Base-by-base conservation (phyloP, 1,140 invertebrate genomes). In the Halotydeus destructor region DNA sequence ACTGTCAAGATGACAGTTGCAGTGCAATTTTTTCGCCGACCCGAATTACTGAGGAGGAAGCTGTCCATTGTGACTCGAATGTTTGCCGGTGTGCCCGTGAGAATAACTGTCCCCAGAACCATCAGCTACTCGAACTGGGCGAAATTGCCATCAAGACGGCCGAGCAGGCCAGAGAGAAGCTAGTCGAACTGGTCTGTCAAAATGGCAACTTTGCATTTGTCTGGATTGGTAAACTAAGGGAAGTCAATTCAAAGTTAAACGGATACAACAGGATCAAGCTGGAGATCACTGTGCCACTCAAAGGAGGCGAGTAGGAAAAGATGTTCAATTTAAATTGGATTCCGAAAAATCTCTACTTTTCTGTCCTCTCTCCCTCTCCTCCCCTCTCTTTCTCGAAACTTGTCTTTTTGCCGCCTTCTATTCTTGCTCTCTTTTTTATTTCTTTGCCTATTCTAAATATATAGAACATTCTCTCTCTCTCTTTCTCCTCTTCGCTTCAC, bases 121-220 rank as follows among this genome's bases (percentile, higher is more conserved):
- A 40, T 6, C 23, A 40, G 21, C 28, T 45, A 3, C 9, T 41
- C 5, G 44, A 45, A 22, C 21, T 45, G 3, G 38, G 44, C 18
- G 38, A 41, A 31, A 45, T 45, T 21, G 36, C 18, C 21, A 8
- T n/a, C 2, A 23, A 14, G 5, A 41, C 25, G 5, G 27, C 34
- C 8, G 16, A n/a, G n/a, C 12, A 33, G 16, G 44, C 37, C 5
- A 25, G 26, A 9, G n/a, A 41, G 25, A 27, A 41, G 19, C 35
- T 45, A 9, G 6, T 16, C n/a, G 22, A 43, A 25, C 23, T 45
- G 1, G 11, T 45, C n/a, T 45, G 44, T 24, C 34, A 37, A 5
- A 12, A n/a, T 16, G n/a, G n/a, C n/a, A 34, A 25, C 25, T 45
- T 32, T 45, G 38, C 30, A n/a, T 45, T 41, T 24, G 44, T 45